Evolutionary conservation across 2,888 invertebrate genomes (phyloP), one percentile per base, ranked within the genome.

Genomic region (Drosophila peninsularis): DNA sequence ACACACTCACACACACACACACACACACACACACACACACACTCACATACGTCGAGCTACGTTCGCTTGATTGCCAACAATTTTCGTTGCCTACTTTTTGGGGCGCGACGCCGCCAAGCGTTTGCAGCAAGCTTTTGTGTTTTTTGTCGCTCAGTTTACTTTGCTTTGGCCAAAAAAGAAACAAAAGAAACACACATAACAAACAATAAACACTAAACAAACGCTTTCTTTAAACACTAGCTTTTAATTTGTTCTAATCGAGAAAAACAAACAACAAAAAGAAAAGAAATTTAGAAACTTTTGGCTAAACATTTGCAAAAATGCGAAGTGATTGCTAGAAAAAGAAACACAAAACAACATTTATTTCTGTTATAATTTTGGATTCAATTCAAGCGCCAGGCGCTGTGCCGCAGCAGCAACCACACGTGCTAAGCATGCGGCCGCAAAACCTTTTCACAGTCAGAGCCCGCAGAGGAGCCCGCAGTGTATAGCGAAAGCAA

Each of bases 141-240:
- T 56, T 50, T 36, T 50, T 36, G 6, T 69, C 42, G 30, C 58
- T 65, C 64, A 63, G 73, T 84, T 87, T 86, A 83, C 82, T 86
- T 82, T 86, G 82, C 82, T 82, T 82, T 82, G 87, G 62, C 24
- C 36, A 52, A n/a, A 52, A 53, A 37, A 17, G n/a, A 32, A 44
- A 41, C 42, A 47, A 0, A 64, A 61, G 30, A 17, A 37, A 32
- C 2, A 30, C 30, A 30, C 7, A 32, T 10, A 47, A 45, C 24
- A 24, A 2, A 24, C 24, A 5, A 27, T 5, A 47, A 66, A 30
- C 41, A 56, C 41, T 21, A 19, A 27, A 44, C 21, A 32, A 62
- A 21, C 13, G 27, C n/a, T 45, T 30, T 21, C 10, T 47, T 24
- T 42, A 45, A 14, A 34, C 37, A 44, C 30, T 50, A 49, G 21